Evolutionary conservation across 2,797 vertebrate genomes (phyloP), one percentile per base, ranked within the genome.

Genomic region (Merluccius polli): DNA sequence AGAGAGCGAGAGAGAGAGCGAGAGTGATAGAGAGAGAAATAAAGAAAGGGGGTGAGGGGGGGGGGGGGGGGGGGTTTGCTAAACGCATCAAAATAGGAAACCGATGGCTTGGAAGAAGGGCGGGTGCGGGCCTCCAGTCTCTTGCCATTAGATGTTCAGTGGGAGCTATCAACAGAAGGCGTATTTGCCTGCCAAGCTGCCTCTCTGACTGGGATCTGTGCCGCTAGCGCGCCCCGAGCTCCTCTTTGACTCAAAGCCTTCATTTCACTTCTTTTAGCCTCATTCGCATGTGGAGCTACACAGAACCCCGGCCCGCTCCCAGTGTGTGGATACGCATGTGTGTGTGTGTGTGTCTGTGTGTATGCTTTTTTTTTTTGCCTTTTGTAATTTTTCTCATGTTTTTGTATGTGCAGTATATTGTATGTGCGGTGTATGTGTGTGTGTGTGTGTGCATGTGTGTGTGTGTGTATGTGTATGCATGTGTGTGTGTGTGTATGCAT

Each of bases 201-300:
- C 86, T 86, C 92, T 95, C 95, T 94, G 85, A 94, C 94, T 95
- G 95, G 91, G 94, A 91, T 84, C 93, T 85, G 90, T 92, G 96
- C 96, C 97, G 96, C 93, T 94, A 97, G 96, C 96, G 95, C 83
- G 93, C 96, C 93, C 93, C 92, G 83, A 98, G 96, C 96, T 95
- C 93, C 91, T 92, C 95, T 97, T 95, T 96, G 94, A 96, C 95
- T 95, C 91, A 97, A 96, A 96, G 94, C 92, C 91, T 93, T 95
- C 94, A 94, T 95, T 95, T 95, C 93, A 92, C 93, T 94, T 93
- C 95, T 95, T 93, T 95, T 93, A 94, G 93, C 93, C 94, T 95
- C 95, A 95, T 96, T 96, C 94, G 94, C 94, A 93, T 94, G 95
- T 95, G 94, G 89, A 83, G 91, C 93, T 95, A 90, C 91, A 92